Evolutionary conservation across 2,113 vertebrate genomes (phyloP).

Genomic region (Colistium nudipinnis): DNA sequence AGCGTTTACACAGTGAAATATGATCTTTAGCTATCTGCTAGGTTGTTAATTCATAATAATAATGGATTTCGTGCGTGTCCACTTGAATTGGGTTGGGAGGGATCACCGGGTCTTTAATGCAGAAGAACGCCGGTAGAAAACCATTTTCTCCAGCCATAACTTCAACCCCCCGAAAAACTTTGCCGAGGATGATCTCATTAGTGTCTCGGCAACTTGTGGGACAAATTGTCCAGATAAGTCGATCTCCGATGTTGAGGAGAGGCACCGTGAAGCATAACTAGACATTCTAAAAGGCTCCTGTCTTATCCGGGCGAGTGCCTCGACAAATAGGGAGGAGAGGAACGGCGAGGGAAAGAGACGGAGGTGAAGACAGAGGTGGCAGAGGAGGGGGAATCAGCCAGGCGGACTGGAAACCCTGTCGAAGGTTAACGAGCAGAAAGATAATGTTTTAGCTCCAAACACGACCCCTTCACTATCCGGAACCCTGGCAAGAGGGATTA

Average conservation of each 20-base stretch:
- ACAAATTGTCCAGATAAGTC: slow-evolving; percentile 79
- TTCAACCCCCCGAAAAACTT: slow-evolving; percentile 58
- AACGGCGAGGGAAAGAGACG: slow-evolving; percentile 60
- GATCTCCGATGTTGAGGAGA: slow-evolving; percentile 54
- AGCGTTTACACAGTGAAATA: neutral
- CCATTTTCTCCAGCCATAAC: slow-evolving; percentile 26
- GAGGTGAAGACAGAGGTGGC: slow-evolving; percentile 71
- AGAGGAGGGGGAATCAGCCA: slow-evolving; percentile 50
- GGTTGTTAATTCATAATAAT: slow-evolving; percentile 1
- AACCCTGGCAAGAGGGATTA: slow-evolving; percentile 43
- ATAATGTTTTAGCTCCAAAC: slow-evolving; percentile 78
- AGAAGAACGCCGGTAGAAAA: too few relatives aligned
- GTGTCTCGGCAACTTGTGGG: slow-evolving; percentile 64
- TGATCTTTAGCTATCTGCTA: neutral
- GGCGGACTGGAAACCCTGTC: slow-evolving; percentile 70
- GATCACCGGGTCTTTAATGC: neutral
- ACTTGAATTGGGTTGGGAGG: neutral
- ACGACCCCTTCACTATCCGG: slow-evolving; percentile 64
- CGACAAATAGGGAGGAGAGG: slow-evolving; percentile 72
- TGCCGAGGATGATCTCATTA: slow-evolving; percentile 73
- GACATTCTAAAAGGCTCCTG: slow-evolving; percentile 77
- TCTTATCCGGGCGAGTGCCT: slow-evolving; percentile 75
- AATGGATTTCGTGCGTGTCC: neutral
- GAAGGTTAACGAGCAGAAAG: slow-evolving; percentile 80
- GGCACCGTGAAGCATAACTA: slow-evolving; percentile 68